Percentiles rank a stretch among this genome's conserved stretches.
phyloP scores from a whole-genome alignment of 2,888 invertebrate species.

The Drosophila neotestacea region DNA sequence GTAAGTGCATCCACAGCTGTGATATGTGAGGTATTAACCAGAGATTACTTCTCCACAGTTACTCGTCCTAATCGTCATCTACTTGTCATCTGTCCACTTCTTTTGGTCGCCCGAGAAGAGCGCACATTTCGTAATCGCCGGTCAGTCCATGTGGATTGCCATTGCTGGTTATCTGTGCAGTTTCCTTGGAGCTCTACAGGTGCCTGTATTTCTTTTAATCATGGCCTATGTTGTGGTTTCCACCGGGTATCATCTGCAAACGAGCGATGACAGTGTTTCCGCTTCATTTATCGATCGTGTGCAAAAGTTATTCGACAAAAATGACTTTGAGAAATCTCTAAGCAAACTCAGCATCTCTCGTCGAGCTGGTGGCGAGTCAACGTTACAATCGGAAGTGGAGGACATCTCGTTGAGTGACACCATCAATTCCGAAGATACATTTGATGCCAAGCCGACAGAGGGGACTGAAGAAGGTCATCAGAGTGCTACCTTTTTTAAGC shows the following conservation, averaged over 20 bases:
- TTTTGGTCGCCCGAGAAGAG: conserved; percentile 92
- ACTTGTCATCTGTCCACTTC: conserved; percentile 89
- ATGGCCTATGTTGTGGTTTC: conserved; percentile 86
- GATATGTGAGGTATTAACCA: background rate
- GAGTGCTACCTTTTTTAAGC: conserved; percentile 90
- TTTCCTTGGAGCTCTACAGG: conserved; percentile 90
- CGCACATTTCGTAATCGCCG: conserved; percentile 88
- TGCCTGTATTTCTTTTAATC: conserved; percentile 90
- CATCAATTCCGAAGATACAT: conserved; percentile 75
- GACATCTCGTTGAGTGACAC: conserved; percentile 83
- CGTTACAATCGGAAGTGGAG: conserved; percentile 74
- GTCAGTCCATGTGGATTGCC: conserved; percentile 91
- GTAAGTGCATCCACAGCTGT: conserved; percentile 55
- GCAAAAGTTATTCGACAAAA: conserved; percentile 78
- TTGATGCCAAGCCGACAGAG: conserved; percentile 53
- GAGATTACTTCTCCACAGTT: conserved; percentile 87
- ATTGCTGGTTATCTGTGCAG: conserved; percentile 91
- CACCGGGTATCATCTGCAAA: conserved; percentile 84
- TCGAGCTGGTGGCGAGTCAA: conserved; percentile 71
- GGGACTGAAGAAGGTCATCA: conserved; percentile 85
- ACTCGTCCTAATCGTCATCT: conserved; percentile 88
- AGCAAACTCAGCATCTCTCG: conserved; percentile 82
- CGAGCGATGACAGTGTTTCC: conserved; percentile 61
- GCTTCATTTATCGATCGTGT: conserved; percentile 76
- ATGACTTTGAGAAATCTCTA: conserved; percentile 80